Evolutionary conservation across 2,888 invertebrate species (phyloP).

Genomic region (Nebria brevicollis): DNA sequence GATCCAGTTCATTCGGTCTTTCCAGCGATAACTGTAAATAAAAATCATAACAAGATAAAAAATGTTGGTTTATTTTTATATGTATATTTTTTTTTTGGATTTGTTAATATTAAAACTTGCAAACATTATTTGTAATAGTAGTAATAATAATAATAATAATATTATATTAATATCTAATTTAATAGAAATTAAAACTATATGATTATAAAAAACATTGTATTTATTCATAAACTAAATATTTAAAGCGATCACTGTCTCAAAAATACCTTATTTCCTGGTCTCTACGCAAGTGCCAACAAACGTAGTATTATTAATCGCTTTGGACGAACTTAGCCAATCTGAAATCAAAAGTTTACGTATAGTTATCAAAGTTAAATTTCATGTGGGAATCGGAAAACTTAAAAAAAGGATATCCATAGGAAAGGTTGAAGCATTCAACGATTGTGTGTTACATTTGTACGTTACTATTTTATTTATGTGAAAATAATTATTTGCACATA

Average conservation of each 20-base stretch:
- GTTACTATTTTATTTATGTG: constrained; percentile 45
- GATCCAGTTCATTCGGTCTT: constrained; percentile 28
- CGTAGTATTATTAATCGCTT: constrained; percentile 17
- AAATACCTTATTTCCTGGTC: constrained; percentile 36
- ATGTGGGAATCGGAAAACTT: not conserved
- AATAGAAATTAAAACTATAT: not conserved
- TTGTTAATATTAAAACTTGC: constrained; percentile 37
- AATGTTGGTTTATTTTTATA: constrained; percentile 19
- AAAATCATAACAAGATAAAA: constrained; percentile 34
- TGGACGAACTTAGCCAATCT: constrained; percentile 35
- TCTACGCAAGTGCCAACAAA: constrained; percentile 25
- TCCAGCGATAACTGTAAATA: constrained; percentile 31
- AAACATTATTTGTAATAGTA: not conserved
- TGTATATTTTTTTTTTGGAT: constrained; percentile 6
- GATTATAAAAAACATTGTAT: not conserved
- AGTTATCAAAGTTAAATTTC: not conserved
- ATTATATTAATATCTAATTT: not conserved
- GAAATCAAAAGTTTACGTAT: constrained; percentile 32
- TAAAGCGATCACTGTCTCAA: not conserved
- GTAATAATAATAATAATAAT: not conserved
- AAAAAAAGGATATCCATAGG: constrained; percentile 29
- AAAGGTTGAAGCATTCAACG: constrained; percentile 19
- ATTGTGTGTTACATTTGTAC: constrained; percentile 11
- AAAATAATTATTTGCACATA: constrained; percentile 36
- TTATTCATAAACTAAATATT: not conserved